phyloP scores from a whole-genome alignment of 2,888 invertebrate genomes.

The Acronicta aceris region DNA sequence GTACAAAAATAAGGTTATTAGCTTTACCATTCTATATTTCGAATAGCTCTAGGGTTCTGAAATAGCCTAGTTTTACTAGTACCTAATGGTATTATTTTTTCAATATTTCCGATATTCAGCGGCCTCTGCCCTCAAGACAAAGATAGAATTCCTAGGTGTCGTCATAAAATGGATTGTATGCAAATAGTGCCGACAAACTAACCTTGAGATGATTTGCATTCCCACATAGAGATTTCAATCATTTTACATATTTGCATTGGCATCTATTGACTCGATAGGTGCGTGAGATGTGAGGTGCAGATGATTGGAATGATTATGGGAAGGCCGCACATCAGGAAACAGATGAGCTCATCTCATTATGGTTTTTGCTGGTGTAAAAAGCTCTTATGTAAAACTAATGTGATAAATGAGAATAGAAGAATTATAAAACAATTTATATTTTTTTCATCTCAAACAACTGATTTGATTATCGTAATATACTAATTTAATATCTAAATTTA shows the following conservation, averaged over 20 bases:
- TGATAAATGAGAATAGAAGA: conserved; percentile 21
- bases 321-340: conserved; percentile 40
- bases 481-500: too few relatives aligned
- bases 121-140: conserved; percentile 32
- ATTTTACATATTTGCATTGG: conserved; percentile 59
- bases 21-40: too few relatives aligned
- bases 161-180: conserved; percentile 79
- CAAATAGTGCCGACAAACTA: conserved; percentile 66
- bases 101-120: conserved; percentile 12
- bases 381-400: conserved; percentile 34
- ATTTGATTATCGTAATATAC: too few relatives aligned
- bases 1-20: too few relatives aligned
- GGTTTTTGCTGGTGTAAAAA: conserved; percentile 35
- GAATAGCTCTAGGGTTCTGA: too few relatives aligned
- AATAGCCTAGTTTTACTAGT: too few relatives aligned
- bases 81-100: too few relatives aligned
- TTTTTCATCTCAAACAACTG: conserved; percentile 11
- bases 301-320: conserved; percentile 32
- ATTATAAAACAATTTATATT: conserved; percentile 17
- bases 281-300: conserved; percentile 53
- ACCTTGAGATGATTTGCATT: conserved; percentile 76
- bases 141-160: conserved; percentile 60
- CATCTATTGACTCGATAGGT: conserved; percentile 59
- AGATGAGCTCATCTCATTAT: conserved; percentile 24
- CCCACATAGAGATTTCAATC: conserved; percentile 66